Percentiles rank a stretch among this genome's conserved stretches.
These are phyloP conservation scores for Elephantulus edwardii DNA, from an alignment of 2,113 vertebrate species.

Conservation along the genomic window DNA sequence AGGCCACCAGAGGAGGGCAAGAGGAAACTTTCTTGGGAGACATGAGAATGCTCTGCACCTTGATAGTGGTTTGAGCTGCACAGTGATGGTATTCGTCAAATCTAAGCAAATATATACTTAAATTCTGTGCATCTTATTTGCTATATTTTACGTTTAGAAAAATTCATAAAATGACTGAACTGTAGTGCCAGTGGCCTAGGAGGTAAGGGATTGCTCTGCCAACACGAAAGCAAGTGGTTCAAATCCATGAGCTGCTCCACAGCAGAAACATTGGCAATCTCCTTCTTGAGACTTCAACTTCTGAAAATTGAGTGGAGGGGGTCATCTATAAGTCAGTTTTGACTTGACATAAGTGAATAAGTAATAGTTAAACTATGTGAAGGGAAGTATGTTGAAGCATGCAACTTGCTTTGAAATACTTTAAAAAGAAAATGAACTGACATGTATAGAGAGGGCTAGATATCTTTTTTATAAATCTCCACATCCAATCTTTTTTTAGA, in stretches of 20 bases:
- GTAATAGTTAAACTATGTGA: conserved; percentile 1
- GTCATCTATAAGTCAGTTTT: no score
- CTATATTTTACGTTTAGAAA: conserved; percentile 26
- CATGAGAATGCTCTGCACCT: not conserved
- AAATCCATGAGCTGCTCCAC: no score
- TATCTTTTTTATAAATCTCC: no score
- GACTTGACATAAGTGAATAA: no score
- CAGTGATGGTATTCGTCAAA: conserved; percentile 39
- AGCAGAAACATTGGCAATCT: no score
- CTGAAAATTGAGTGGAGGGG: no score
- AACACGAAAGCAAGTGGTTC: no score
- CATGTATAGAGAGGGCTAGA: not conserved
- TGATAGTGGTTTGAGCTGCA: not conserved
- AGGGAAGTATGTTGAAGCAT: not conserved
- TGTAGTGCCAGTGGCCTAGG: no score
- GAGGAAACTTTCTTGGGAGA: not conserved
- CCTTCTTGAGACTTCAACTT: no score
- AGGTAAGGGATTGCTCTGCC: no score
- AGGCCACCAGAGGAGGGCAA: no score
- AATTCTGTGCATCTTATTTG: not conserved
- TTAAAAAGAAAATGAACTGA: not conserved
- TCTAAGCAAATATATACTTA: conserved; percentile 9
- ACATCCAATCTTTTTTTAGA: no score
- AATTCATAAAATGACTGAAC: not conserved
- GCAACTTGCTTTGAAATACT: conserved; percentile 15